These are phyloP conservation scores for Probaryconus sp. DNA, from an alignment of 1,140 invertebrate genomes.

Conservation along the genomic window DNA sequence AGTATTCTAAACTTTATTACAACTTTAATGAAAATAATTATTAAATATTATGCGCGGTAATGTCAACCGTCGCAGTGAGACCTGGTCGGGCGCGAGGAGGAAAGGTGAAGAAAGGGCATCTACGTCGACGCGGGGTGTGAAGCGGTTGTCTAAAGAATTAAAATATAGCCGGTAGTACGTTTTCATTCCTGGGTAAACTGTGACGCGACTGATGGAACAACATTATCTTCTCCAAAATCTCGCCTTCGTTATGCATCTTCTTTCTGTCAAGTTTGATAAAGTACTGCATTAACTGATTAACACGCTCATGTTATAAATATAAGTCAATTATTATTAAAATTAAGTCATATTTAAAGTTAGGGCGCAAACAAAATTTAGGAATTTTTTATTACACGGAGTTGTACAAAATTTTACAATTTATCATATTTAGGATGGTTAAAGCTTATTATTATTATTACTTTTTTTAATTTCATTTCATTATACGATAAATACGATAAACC, in stretches of 20 bases:
- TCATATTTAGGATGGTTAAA: no score
- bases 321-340: slow-evolving; percentile 3
- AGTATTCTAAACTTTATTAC: slow-evolving; percentile 79
- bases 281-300: slow-evolving; percentile 34
- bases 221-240: slow-evolving; percentile 65
- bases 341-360: neutral
- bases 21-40: slow-evolving; percentile 79
- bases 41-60: slow-evolving; percentile 78
- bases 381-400: no score
- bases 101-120: slow-evolving; percentile 73
- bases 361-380: no score
- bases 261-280: slow-evolving; percentile 33
- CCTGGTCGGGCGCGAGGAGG: slow-evolving; percentile 60
- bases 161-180: slow-evolving; percentile 77
- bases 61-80: slow-evolving; percentile 71
- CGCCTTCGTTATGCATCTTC: slow-evolving; percentile 35
- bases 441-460: no score
- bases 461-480: no score
- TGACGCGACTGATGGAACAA: slow-evolving; percentile 75
- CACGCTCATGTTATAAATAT: slow-evolving; percentile 1
- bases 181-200: slow-evolving; percentile 75
- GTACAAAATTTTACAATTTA: no score
- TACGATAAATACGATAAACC: no score
- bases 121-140: slow-evolving; percentile 47
- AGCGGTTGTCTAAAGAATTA: slow-evolving; percentile 76